Conservation (phyloP, 2,113 vertebrate species). For the Psittacara wagleri region DNA sequence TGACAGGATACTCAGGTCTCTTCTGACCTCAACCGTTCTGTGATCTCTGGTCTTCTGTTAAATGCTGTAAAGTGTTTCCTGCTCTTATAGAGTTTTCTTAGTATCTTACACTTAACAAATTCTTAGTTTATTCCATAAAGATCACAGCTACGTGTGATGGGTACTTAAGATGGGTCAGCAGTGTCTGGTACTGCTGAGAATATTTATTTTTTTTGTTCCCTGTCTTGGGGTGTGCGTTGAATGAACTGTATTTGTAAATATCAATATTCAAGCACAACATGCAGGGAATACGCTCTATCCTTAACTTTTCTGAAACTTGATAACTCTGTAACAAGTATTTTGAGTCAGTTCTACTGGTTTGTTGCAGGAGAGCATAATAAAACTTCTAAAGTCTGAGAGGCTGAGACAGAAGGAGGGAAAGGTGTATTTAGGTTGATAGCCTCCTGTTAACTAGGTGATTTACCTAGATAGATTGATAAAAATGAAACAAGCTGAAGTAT, state of each 20-base stretch:
- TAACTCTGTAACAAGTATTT: background rate
- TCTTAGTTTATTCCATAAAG: background rate
- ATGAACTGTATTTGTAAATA: background rate
- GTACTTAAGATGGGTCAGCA: background rate
- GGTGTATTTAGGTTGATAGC: background rate
- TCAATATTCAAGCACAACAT: background rate
- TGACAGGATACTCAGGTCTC: background rate
- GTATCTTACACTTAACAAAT: background rate
- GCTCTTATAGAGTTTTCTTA: background rate
- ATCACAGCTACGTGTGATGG: background rate
- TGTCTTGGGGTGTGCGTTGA: accelerated
- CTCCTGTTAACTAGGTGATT: background rate
- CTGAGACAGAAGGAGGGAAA: background rate
- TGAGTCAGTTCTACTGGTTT: background rate
- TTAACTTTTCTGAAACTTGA: background rate
- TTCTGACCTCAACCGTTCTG: background rate
- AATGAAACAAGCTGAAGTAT: background rate
- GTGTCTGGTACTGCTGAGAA: background rate
- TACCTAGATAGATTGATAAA: background rate
- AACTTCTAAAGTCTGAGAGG: background rate
- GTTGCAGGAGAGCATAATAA: background rate
- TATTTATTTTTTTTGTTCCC: background rate
- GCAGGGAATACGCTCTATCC: background rate
- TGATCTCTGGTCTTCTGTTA: background rate
- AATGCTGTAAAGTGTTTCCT: background rate